phyloP scores from a whole-genome alignment of 1,140 invertebrate genomes.

The Macrobrachium rosenbergii region DNA sequence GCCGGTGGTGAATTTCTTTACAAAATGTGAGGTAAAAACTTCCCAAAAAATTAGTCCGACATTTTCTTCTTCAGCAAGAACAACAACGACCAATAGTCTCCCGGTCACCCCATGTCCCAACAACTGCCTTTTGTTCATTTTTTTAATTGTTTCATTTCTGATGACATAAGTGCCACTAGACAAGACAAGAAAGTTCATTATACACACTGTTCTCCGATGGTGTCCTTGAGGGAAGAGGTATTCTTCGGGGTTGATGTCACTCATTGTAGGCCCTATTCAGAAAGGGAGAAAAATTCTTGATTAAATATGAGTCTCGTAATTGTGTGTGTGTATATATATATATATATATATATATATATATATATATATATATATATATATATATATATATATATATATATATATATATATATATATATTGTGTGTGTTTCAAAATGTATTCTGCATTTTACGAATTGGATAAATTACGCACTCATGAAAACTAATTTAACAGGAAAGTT shows the following conservation, averaged over 20 bases:
- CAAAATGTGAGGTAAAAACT: not conserved
- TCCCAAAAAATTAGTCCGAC: not conserved
- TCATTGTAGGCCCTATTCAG: too few relatives aligned
- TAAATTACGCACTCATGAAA: too few relatives aligned
- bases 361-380: not conserved
- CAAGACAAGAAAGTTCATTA: slow-evolving; percentile 55
- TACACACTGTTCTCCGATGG: slow-evolving; percentile 56
- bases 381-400: not conserved
- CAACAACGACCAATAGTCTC: not conserved
- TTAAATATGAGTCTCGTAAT: not conserved
- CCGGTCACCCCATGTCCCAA: slow-evolving; percentile 42
- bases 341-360: slow-evolving; percentile 20
- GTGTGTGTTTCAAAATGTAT: too few relatives aligned
- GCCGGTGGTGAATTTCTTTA: not conserved
- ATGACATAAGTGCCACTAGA: not conserved
- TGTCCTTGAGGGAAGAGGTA: slow-evolving; percentile 21
- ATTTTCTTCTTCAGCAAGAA: not conserved
- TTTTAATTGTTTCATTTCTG: not conserved
- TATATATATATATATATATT: not conserved
- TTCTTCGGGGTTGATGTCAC: slow-evolving; percentile 18
- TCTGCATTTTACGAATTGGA: too few relatives aligned
- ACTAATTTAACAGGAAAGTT: too few relatives aligned
- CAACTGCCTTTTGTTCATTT: slow-evolving; percentile 3
- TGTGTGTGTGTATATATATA: not conserved
- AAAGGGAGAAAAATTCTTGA: too few relatives aligned